Conservation (phyloP, 2,888 invertebrate species). For the Lasioglossum zephyrum region DNA sequence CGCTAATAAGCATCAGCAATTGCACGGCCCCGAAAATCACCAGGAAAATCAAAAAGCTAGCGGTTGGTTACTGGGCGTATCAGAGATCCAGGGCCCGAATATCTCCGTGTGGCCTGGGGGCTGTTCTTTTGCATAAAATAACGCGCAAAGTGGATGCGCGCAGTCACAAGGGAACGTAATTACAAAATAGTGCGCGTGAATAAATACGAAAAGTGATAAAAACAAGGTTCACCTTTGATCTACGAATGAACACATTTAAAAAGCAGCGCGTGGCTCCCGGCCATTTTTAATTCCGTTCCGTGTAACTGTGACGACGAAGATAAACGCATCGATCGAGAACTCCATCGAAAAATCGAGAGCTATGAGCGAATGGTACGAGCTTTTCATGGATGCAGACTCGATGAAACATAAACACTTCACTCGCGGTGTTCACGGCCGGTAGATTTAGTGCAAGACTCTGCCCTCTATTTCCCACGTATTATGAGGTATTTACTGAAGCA, state of each 20-base stretch:
- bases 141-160: background rate
- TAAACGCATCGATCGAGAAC: background rate
- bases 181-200: conserved; percentile 1
- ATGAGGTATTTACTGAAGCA: background rate
- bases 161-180: background rate
- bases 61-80: background rate
- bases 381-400: background rate
- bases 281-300: background rate
- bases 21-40: background rate
- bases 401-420: too few species aligned
- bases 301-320: background rate
- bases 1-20: background rate
- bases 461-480: background rate
- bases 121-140: background rate
- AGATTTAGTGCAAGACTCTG: background rate
- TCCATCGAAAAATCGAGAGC: background rate
- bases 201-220: conserved; percentile 4
- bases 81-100: background rate
- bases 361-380: background rate
- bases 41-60: background rate
- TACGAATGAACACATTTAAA: background rate
- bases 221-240: background rate
- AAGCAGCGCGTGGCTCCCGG: background rate
- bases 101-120: too few species aligned
- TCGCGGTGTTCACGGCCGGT: background rate